Conservation (phyloP, 2,113 vertebrate genomes). For the Furnarius figulus region DNA sequence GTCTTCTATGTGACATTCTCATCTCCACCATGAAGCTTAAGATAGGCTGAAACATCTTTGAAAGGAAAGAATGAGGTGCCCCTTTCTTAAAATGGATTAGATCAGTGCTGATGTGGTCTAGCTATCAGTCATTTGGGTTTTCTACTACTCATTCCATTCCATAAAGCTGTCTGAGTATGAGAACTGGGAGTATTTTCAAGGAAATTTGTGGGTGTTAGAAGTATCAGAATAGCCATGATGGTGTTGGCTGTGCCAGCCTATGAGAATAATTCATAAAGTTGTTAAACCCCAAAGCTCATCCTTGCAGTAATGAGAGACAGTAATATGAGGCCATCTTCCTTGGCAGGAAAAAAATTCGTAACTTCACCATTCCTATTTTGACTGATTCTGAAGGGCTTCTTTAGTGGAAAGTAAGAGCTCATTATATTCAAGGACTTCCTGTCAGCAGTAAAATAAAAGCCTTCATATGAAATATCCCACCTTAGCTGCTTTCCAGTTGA, state of each 20-base stretch:
- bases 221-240: not conserved
- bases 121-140: not conserved
- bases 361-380: not conserved
- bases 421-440: not conserved
- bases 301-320: not conserved
- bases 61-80: not conserved
- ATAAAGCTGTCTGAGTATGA: not conserved
- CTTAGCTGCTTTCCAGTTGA: not conserved
- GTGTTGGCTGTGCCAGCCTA: not conserved
- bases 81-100: not conserved
- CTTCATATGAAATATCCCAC: not conserved
- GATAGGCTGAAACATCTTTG: not conserved
- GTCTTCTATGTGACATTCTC: not conserved
- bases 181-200: not conserved
- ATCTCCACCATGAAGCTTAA: not conserved
- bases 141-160: not conserved
- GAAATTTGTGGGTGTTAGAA: not conserved
- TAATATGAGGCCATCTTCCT: not conserved
- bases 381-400: not conserved
- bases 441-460: not conserved
- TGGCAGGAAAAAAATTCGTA: not conserved
- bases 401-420: not conserved
- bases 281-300: not conserved
- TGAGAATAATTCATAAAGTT: not conserved
- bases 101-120: not conserved